Conservation (phyloP, 2,113 vertebrate species). For the Rhynchomys soricoides region DNA sequence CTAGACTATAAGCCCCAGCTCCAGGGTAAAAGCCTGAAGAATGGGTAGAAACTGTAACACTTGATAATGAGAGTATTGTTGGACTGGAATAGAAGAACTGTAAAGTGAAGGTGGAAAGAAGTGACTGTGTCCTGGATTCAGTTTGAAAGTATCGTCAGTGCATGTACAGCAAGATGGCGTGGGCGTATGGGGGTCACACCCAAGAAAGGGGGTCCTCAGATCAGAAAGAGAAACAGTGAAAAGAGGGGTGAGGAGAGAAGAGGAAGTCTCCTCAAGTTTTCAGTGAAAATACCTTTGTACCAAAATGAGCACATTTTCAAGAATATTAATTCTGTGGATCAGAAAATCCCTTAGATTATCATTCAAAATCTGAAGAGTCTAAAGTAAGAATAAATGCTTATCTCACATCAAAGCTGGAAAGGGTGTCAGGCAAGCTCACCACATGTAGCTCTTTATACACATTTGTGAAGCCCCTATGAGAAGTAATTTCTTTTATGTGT, state of each 20-base stretch:
- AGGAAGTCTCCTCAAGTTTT: neutral
- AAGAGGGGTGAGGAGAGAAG: neutral
- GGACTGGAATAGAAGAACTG: neutral
- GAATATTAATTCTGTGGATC: slow-evolving; percentile 64
- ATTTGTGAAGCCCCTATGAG: neutral
- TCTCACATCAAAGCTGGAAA: slow-evolving; percentile 20
- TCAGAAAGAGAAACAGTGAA: neutral
- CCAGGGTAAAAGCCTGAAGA: neutral
- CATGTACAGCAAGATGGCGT: neutral
- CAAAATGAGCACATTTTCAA: neutral
- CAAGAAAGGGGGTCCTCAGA: neutral
- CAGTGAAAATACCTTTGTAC: neutral
- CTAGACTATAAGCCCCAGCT: neutral
- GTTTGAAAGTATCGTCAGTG: neutral
- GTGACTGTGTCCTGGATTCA: neutral
- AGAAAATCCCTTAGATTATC: slow-evolving; percentile 21
- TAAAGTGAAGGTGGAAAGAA: neutral
- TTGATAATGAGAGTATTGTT: neutral
- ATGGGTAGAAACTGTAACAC: neutral
- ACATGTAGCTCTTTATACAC: neutral
- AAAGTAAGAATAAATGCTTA: neutral
- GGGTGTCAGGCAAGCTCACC: neutral
- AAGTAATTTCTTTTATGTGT: slow-evolving; percentile 50
- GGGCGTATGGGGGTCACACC: neutral
- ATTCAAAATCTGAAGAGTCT: slow-evolving; percentile 43